Conservation (phyloP, 92 coral and sea anemone genomes). For the Bergia sp. region DNA sequence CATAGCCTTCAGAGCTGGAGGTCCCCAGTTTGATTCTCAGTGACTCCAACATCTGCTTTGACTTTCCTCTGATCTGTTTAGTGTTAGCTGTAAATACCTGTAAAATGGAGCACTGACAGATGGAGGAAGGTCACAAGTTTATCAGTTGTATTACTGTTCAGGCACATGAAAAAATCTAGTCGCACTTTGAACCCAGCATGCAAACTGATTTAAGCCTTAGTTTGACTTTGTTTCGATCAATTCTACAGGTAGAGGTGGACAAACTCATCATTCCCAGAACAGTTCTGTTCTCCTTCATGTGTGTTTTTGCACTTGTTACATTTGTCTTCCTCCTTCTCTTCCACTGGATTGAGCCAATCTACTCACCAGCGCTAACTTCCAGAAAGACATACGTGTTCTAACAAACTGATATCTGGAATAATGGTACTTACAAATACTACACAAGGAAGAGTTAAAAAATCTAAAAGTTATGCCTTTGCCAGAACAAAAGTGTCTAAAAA, state of each 20-base stretch:
- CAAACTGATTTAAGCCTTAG: neutral
- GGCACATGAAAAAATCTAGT: too few species aligned
- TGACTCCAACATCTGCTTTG: too few species aligned
- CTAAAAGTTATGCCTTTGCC: neutral
- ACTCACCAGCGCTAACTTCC: constrained; percentile 93
- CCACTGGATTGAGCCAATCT: constrained; percentile 98
- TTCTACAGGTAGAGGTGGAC: constrained; percentile 83
- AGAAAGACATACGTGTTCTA: constrained; percentile 91
- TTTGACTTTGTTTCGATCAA: neutral
- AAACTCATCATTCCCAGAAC: constrained; percentile 80
- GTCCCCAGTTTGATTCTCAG: too few species aligned
- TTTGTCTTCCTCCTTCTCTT: constrained; percentile 84
- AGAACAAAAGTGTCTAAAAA: neutral
- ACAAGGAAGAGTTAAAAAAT: neutral
- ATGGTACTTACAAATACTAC: neutral
- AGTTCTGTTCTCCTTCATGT: constrained; percentile 75
- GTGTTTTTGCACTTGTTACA: constrained; percentile 85
- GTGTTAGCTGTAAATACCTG: too few species aligned
- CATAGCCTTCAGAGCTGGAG: too few species aligned
- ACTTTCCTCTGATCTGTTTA: too few species aligned
- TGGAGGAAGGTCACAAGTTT: too few species aligned
- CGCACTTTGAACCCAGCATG: too few species aligned
- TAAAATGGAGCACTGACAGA: too few species aligned
- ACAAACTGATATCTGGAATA: neutral
- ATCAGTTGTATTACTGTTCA: too few species aligned